These are phyloP conservation scores for Ooceraea biroi DNA, from an alignment of 1,140 invertebrate genomes.

Conservation along the genomic window DNA sequence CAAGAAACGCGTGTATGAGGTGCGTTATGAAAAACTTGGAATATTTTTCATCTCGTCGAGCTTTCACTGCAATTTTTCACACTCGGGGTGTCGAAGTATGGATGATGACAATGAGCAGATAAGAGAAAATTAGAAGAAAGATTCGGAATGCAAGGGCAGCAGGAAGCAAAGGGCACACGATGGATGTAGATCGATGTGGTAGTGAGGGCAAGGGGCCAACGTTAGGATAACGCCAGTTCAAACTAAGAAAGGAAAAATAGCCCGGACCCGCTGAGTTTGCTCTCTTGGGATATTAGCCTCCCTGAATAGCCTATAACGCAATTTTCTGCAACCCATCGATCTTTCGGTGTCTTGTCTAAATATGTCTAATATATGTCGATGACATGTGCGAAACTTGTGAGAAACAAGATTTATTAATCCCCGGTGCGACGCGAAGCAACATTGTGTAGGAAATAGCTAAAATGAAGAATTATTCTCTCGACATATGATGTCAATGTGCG, in stretches of 20 bases:
- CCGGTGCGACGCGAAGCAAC: slow-evolving; percentile 1
- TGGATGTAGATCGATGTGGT: slow-evolving; percentile 41
- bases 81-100: slow-evolving; percentile 19
- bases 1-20: slow-evolving; percentile 31
- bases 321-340: slow-evolving; percentile 70
- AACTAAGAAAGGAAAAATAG: slow-evolving; percentile 73
- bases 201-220: slow-evolving; percentile 20
- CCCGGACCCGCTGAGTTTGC: slow-evolving; percentile 73
- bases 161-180: slow-evolving; percentile 31
- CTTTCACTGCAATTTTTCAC: slow-evolving; percentile 59
- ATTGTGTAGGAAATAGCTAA: not conserved
- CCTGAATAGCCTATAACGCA: slow-evolving; percentile 52
- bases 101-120: slow-evolving; percentile 63
- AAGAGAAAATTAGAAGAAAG: slow-evolving; percentile 63
- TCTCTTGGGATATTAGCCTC: slow-evolving; percentile 68
- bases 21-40: slow-evolving; percentile 21
- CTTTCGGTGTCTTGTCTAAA: slow-evolving; percentile 58
- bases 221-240: slow-evolving; percentile 55
- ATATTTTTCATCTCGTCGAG: slow-evolving; percentile 9
- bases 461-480: slow-evolving; percentile 54
- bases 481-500: slow-evolving; percentile 6
- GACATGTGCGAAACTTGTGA: slow-evolving; percentile 49
- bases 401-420: slow-evolving; percentile 57
- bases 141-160: slow-evolving; percentile 65
- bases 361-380: slow-evolving; percentile 61